A percentile compares a stretch with the other conserved stretches of the same genome.
Evolutionary conservation across 2,888 invertebrate genomes (phyloP).

Genomic region (Odontocolon sp.): DNA sequence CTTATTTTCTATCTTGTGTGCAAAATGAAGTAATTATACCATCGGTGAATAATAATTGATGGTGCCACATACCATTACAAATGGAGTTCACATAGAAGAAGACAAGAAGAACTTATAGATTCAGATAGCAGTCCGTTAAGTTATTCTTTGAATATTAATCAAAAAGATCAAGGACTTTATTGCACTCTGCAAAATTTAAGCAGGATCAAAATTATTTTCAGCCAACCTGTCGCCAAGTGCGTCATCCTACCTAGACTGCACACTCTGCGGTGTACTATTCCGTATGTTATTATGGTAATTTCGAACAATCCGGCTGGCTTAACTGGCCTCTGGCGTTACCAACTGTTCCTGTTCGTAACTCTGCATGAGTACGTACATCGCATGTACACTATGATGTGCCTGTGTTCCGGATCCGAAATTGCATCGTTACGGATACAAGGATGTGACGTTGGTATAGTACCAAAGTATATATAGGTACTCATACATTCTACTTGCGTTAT

Average conservation of each 20-base stretch:
- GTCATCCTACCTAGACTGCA: not conserved
- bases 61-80: too few relatives aligned
- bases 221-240: not conserved
- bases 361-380: not conserved
- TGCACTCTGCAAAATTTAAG: too few relatives aligned
- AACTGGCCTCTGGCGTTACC: conserved; percentile 32
- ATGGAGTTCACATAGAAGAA: too few relatives aligned
- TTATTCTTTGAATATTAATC: too few relatives aligned
- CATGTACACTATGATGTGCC: too few relatives aligned
- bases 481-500: not conserved
- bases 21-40: too few relatives aligned
- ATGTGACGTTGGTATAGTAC: not conserved
- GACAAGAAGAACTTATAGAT: too few relatives aligned
- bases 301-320: conserved; percentile 47
- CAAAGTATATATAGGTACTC: not conserved
- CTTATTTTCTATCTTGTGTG: too few relatives aligned
- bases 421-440: conserved; percentile 36
- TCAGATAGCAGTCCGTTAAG: too few relatives aligned
- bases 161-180: too few relatives aligned
- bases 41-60: too few relatives aligned
- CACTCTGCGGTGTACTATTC: not conserved
- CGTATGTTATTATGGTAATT: conserved; percentile 54
- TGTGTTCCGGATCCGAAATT: conserved; percentile 45
- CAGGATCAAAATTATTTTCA: too few relatives aligned
- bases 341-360: conserved; percentile 21